phyloP scores from a whole-genome alignment of 2,797 vertebrate genomes.

The Gallinago nigripennis region DNA sequence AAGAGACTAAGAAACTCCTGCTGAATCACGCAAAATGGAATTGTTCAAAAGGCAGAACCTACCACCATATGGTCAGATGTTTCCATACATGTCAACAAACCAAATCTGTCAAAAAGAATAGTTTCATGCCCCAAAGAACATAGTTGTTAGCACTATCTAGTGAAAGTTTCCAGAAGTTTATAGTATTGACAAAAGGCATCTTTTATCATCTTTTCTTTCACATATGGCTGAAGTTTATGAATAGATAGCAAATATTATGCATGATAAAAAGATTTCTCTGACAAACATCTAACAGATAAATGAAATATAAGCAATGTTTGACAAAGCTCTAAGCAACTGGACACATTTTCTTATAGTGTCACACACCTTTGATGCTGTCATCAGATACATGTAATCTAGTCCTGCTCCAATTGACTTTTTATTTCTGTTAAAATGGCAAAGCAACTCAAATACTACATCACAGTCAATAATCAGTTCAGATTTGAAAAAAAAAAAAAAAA shows the following conservation, averaged over 20 bases:
- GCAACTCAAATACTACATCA: background rate
- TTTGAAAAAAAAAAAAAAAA: background rate
- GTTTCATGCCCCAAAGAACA: background rate
- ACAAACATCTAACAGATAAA: background rate
- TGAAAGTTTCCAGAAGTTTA: background rate
- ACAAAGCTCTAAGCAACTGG: background rate
- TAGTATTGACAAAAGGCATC: background rate
- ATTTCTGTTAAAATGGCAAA: background rate
- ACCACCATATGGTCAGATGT: constrained; percentile 42
- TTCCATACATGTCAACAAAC: constrained; percentile 11
- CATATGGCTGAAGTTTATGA: background rate
- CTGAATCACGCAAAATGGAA: background rate
- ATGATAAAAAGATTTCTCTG: background rate
- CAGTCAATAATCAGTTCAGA: background rate
- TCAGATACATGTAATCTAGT: background rate
- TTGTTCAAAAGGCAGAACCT: background rate
- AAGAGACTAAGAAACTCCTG: background rate
- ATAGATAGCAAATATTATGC: background rate
- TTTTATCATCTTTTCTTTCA: background rate
- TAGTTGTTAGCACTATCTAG: background rate
- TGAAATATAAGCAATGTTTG: background rate
- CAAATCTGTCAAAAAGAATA: constrained; percentile 42
- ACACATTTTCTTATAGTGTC: background rate
- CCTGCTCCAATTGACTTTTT: background rate
- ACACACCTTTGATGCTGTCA: background rate